Percentiles rank a stretch among this genome's conserved stretches.
These are phyloP conservation scores for Neodiprion lecontei DNA, from an alignment of 1,140 invertebrate genomes.

Conservation along the genomic window DNA sequence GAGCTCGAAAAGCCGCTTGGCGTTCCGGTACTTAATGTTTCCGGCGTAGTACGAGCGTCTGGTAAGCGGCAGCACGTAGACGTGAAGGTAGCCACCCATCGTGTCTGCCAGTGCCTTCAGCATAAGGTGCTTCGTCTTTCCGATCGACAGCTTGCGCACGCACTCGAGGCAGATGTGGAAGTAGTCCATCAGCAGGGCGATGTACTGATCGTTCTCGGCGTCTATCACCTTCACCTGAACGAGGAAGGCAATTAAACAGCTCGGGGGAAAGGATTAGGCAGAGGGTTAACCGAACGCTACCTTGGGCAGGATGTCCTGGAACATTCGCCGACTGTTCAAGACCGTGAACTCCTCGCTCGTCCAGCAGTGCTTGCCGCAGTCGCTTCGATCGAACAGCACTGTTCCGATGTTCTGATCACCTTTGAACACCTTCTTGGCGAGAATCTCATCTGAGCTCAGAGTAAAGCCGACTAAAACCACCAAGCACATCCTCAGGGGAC, in stretches of 20 bases:
- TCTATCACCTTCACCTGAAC: constrained; percentile 41
- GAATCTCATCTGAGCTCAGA: background rate
- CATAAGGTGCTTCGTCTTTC: constrained; percentile 58
- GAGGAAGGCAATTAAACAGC: no score
- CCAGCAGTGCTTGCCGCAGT: constrained; percentile 46
- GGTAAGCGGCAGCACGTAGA: constrained; percentile 63
- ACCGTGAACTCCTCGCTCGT: constrained; percentile 45
- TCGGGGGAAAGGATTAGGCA: no score
- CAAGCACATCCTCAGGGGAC: background rate
- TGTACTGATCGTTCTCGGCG: constrained; percentile 44
- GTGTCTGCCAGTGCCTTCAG: constrained; percentile 64
- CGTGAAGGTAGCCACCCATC: constrained; percentile 63
- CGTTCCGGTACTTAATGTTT: constrained; percentile 63
- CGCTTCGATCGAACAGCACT: constrained; percentile 47
- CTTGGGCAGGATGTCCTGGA: constrained; percentile 51
- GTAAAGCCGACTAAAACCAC: background rate
- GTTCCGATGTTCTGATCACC: constrained; percentile 42
- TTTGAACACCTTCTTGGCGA: constrained; percentile 17
- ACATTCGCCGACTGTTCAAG: constrained; percentile 44
- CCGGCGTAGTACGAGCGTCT: constrained; percentile 68
- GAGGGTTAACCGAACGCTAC: constrained; percentile 22
- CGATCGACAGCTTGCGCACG: constrained; percentile 53
- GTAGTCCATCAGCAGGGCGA: constrained; percentile 58
- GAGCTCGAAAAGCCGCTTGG: constrained; percentile 62
- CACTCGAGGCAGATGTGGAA: constrained; percentile 60